Base-by-base conservation (phyloP, 2,113 vertebrate species). In the Phaetusa simplex region DNA sequence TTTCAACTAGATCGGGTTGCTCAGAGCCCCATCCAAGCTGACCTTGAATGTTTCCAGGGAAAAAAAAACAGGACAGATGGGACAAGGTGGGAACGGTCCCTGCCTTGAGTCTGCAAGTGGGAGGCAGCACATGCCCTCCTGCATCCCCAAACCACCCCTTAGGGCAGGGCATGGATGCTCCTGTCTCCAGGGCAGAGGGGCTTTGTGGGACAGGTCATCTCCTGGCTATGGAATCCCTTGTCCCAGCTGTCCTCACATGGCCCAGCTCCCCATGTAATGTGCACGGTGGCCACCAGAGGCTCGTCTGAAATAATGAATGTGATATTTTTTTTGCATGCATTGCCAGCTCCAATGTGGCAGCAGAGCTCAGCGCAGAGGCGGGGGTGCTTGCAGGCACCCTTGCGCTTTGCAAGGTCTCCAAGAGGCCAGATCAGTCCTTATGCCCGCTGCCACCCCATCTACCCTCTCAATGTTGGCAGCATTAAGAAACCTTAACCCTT, bases 301-400 rank as follows among this genome's bases (percentile, higher is more conserved):
- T 84, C 47, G 3, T 87, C 86, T 91, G 23, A 53, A 91, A 53
- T 12, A 91, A 73, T 4, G 42, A 88, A 87, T 12, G 42, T 2
- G 19, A 24, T 17, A 5, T 5, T 13, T 58, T 26, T 56, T 53
- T 5, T 36, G 21, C 14, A 8, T 2, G 6, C 9, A 6, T 11
- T 4, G 3, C 61, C 8, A 34, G 49, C n/a, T n/a, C 18, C 0
- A 0, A 8, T 1, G 40, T 30, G 29, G 36, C 3, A 5, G 62
- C 50, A 69, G 53, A 80, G 36, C 38, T 56, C 69, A 8, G 58
- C 1, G 7, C 50, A 0, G 0, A 14, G 9, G 9, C 6, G 8
- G 43, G 36, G 61, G 53, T 23, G 50, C 49, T 83, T 0, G 0
- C 38, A 52, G 19, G 50, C 67, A 81, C 16, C 66, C 34, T 12